Evolutionary conservation across 1,140 invertebrate species (phyloP), one percentile per base, ranked within the genome.

Genomic region (Drusus annulatus): DNA sequence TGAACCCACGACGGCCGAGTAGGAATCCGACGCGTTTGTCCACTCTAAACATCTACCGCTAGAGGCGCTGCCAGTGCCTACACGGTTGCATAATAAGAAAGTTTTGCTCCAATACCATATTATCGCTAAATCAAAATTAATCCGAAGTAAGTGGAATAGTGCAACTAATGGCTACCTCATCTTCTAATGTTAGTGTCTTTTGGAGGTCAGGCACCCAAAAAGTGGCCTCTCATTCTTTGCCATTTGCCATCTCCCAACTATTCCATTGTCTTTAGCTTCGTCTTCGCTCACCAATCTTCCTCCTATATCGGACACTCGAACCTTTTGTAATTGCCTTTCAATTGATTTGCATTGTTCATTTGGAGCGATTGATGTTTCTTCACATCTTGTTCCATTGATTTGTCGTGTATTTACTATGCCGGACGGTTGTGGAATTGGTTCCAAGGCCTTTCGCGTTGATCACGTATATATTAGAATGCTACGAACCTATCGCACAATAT

Each of bases 331-430:
- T 60, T 60, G 56, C 17, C 62, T 65, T 65, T 65, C 62, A 65
- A 65, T 65, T 65, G 62, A 65, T 65, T 65, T 65, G 62, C 62
- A 65, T 65, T 16, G 3, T 65, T 65, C 15, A 28, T 28, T 28
- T 28, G 25, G 25, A 28, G 25, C 25, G 17, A 15, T 31, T 31
- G 62, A n/a, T 28, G 8, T 28, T 21, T 13, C n/a, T 65, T 13
- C 23, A n/a, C 19, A 19, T 17, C 54, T 58, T 17, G 17, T 15
- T 23, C 23, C 17, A 17, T 17, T 60, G 56, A 23, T 60, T 60
- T 19, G 17, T 13, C 19, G 56, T 6, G 56, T 60, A 17, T 60
- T 60, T 60, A 60, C 56, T 60, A 60, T 15, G 19, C 56, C 16
- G 56, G 17, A 45, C 36, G 36, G 36, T 45, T 8, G 10, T 45